These are phyloP conservation scores for Vannuccia rotundouncinata DNA, from an alignment of 2,888 invertebrate species.

Conservation along the genomic window DNA sequence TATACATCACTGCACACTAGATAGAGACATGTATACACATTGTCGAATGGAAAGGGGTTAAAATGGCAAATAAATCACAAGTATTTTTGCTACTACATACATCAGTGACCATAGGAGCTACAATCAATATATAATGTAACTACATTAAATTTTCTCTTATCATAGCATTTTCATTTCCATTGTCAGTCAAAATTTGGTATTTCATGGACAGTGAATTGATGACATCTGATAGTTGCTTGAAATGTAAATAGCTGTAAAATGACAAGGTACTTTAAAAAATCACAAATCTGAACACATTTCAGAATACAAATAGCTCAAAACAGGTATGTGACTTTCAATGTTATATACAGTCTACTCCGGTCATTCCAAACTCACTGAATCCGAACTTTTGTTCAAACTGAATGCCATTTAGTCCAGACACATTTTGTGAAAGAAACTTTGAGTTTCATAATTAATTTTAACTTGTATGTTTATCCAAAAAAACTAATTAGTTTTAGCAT, in stretches of 20 bases:
- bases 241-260: slow-evolving; percentile 7
- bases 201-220: not conserved
- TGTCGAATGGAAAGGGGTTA: not conserved
- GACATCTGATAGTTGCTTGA: slow-evolving; percentile 8
- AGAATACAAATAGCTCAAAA: too few species aligned
- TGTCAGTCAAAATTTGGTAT: not conserved
- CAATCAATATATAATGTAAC: not conserved
- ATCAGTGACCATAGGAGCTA: not conserved
- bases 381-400: too few species aligned
- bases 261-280: not conserved
- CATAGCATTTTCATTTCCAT: slow-evolving; percentile 1
- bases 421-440: not conserved
- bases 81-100: not conserved
- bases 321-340: too few species aligned
- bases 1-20: not conserved
- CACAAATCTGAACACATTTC: too few species aligned
- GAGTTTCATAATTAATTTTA: not conserved
- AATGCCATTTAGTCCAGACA: too few species aligned
- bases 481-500: not conserved
- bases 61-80: not conserved
- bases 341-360: too few species aligned
- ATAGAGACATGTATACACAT: too few species aligned
- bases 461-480: not conserved
- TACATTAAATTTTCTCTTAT: slow-evolving; percentile 47
- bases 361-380: too few species aligned